Evolutionary conservation across 2,888 invertebrate genomes (phyloP).

Genomic region (Apamea sordens): DNA sequence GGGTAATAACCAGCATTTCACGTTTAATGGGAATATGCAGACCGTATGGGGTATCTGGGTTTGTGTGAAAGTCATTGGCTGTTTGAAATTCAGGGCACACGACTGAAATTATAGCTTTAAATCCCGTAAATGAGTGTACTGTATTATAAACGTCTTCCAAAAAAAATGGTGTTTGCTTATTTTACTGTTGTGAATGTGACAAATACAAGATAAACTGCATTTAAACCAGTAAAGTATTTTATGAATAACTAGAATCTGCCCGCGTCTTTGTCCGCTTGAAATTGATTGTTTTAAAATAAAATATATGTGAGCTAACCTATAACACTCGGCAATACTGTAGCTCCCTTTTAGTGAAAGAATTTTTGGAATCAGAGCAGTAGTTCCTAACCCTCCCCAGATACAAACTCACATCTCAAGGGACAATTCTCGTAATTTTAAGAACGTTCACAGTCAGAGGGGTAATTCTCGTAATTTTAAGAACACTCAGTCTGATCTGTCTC

Average conservation of each 20-base stretch:
- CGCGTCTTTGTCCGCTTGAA: too few species aligned
- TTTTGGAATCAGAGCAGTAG: too few species aligned
- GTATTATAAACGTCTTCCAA: not conserved
- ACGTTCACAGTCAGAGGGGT: too few species aligned
- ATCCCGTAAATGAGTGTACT: not conserved
- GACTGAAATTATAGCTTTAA: not conserved
- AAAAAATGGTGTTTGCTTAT: not conserved
- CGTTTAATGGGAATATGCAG: slow-evolving; percentile 36
- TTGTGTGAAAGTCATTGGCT: slow-evolving; percentile 16
- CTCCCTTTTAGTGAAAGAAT: not conserved
- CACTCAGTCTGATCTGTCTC: too few species aligned
- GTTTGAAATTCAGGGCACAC: slow-evolving; percentile 38
- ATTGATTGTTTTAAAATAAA: not conserved
- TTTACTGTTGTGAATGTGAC: not conserved
- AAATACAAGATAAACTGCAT: not conserved
- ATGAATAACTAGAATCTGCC: not conserved
- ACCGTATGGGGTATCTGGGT: slow-evolving; percentile 28
- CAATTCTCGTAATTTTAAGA: too few species aligned
- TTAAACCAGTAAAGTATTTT: not conserved
- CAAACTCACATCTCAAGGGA: too few species aligned
- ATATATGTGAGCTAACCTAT: not conserved
- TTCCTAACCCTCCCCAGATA: too few species aligned
- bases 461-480: too few species aligned
- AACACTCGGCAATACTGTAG: not conserved
- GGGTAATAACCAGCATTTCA: slow-evolving; percentile 35